Evolutionary conservation across 2,888 invertebrate species (phyloP).

Genomic region (Aleiodes alternator): DNA sequence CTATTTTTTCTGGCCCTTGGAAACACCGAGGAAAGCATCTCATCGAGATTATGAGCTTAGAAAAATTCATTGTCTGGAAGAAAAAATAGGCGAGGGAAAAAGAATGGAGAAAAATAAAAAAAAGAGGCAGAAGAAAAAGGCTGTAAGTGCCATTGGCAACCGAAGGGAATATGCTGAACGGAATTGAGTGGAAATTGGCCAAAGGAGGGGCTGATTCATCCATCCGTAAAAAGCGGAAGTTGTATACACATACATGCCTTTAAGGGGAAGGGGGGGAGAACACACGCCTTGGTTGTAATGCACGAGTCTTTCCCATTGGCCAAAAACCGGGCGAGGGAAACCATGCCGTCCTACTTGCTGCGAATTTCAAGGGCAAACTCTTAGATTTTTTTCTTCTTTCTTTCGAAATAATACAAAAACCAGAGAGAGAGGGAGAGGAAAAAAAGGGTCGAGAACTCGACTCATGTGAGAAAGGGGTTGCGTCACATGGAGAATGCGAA

Average conservation of each 20-base stretch:
- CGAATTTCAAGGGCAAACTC: slow-evolving; percentile 65
- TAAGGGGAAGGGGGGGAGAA: slow-evolving; percentile 1
- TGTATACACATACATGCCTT: slow-evolving; percentile 27
- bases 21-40: slow-evolving; percentile 10
- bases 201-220: slow-evolving; percentile 38
- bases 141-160: slow-evolving; percentile 31
- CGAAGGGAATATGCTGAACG: slow-evolving; percentile 25
- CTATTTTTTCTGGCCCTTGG: slow-evolving; percentile 9
- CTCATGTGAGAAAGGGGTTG: slow-evolving; percentile 49
- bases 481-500: slow-evolving; percentile 30
- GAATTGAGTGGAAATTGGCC: slow-evolving; percentile 35
- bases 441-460: slow-evolving; percentile 44
- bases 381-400: background rate
- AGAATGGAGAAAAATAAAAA: slow-evolving; percentile 18
- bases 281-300: slow-evolving; percentile 22
- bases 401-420: slow-evolving; percentile 40
- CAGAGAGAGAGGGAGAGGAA: slow-evolving; percentile 1
- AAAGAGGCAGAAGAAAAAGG: slow-evolving; percentile 52
- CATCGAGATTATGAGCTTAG: slow-evolving; percentile 24
- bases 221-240: slow-evolving; percentile 43
- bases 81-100: slow-evolving; percentile 17
- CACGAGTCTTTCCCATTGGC: slow-evolving; percentile 61
- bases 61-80: slow-evolving; percentile 38
- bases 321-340: slow-evolving; percentile 51
- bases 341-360: slow-evolving; percentile 31